These are phyloP conservation scores for Tetanocera ferruginea DNA, from an alignment of 2,888 invertebrate species.

Conservation along the genomic window DNA sequence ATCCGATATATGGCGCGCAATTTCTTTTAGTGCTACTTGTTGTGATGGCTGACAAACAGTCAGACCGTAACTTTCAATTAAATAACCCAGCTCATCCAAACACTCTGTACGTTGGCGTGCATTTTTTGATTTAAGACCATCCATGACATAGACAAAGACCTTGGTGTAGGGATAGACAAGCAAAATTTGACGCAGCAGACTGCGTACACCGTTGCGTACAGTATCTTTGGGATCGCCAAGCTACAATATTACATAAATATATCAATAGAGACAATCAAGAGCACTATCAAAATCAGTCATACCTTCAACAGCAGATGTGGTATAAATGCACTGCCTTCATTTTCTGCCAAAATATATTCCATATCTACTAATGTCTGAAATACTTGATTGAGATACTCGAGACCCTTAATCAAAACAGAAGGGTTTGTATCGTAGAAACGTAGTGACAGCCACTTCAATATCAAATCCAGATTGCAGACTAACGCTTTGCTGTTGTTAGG, in stretches of 20 bases:
- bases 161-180: slow-evolving; percentile 90
- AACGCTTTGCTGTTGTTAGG: slow-evolving; percentile 83
- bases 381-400: slow-evolving; percentile 89
- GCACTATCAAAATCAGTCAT: neutral
- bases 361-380: slow-evolving; percentile 85
- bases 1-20: slow-evolving; percentile 96
- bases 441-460: slow-evolving; percentile 96
- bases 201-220: slow-evolving; percentile 89
- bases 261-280: neutral
- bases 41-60: slow-evolving; percentile 86
- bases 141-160: slow-evolving; percentile 91
- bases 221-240: slow-evolving; percentile 97
- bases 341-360: slow-evolving; percentile 89
- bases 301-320: slow-evolving; percentile 96
- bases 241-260: slow-evolving; percentile 66
- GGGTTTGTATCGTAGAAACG: slow-evolving; percentile 99
- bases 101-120: slow-evolving; percentile 97
- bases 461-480: slow-evolving; percentile 91
- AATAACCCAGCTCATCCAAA: slow-evolving; percentile 88
- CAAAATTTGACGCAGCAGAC: slow-evolving; percentile 86
- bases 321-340: slow-evolving; percentile 92
- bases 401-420: slow-evolving; percentile 93
- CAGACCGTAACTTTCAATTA: slow-evolving; percentile 89
- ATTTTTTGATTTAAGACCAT: slow-evolving; percentile 96
- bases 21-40: slow-evolving; percentile 81